These are phyloP conservation scores for Thaumatotibia leucotreta DNA, from an alignment of 1,140 invertebrate genomes.

Conservation along the genomic window DNA sequence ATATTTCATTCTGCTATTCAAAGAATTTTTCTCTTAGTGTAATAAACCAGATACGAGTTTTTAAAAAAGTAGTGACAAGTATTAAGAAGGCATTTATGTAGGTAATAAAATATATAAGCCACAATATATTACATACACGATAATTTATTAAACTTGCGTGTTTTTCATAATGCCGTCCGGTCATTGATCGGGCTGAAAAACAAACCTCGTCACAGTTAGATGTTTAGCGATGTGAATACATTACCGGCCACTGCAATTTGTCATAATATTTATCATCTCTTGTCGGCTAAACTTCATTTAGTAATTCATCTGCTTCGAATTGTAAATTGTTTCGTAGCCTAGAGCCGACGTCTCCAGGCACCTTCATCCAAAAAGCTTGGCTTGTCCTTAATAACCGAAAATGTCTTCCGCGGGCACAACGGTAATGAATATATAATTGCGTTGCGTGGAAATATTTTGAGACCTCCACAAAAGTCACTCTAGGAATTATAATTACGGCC, in stretches of 20 bases:
- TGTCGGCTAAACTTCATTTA: not conserved
- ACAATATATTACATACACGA: too few relatives aligned
- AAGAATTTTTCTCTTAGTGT: too few relatives aligned
- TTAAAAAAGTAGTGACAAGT: too few relatives aligned
- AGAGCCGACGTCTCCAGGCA: not conserved
- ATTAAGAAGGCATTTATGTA: too few relatives aligned
- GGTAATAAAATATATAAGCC: too few relatives aligned
- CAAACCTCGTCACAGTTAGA: not conserved
- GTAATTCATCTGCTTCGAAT: not conserved
- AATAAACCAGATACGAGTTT: too few relatives aligned
- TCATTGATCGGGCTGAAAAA: not conserved
- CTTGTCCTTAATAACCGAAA: conserved; percentile 55
- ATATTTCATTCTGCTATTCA: too few relatives aligned
- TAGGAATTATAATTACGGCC: conserved; percentile 29
- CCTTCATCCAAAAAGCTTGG: conserved; percentile 27
- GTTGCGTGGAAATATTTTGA: conserved; percentile 55
- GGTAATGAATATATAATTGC: conserved; percentile 72
- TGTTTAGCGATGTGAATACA: not conserved
- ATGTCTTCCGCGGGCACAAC: conserved; percentile 38
- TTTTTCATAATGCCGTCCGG: conserved; percentile 13
- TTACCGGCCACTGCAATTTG: not conserved
- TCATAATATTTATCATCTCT: not conserved
- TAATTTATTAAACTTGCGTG: conserved; percentile 8
- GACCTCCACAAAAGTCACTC: conserved; percentile 33
- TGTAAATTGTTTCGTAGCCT: not conserved